These are phyloP conservation scores for Anagyrus pseudococci DNA, from an alignment of 2,888 invertebrate genomes.

Conservation along the genomic window DNA sequence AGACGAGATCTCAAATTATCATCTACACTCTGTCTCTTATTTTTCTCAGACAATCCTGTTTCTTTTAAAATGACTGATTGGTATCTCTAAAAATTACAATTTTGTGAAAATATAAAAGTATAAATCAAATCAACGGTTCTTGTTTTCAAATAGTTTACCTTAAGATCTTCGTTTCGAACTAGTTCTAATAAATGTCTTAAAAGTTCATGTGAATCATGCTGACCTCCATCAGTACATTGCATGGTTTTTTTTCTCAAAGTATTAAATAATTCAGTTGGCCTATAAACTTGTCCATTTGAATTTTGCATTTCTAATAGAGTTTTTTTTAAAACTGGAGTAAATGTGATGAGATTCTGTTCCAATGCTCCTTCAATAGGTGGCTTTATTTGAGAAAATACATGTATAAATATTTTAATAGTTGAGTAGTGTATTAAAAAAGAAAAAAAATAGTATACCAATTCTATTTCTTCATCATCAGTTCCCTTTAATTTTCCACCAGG, in stretches of 20 bases:
- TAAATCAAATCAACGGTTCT: neutral
- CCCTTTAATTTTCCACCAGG: slow-evolving; percentile 75
- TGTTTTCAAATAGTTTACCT: slow-evolving; percentile 48
- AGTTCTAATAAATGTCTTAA: slow-evolving; percentile 89
- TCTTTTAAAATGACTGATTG: slow-evolving; percentile 81
- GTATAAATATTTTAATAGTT: slow-evolving; percentile 1
- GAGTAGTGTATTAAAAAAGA: neutral
- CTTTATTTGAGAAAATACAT: slow-evolving; percentile 40
- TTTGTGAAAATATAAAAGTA: neutral
- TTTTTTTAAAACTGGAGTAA: slow-evolving; percentile 74
- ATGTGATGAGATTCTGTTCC: slow-evolving; percentile 70
- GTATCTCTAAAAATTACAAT: slow-evolving; percentile 71
- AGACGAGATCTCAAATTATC: slow-evolving; percentile 78
- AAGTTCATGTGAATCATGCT: slow-evolving; percentile 97
- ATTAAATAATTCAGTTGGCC: slow-evolving; percentile 70
- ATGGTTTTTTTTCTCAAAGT: slow-evolving; percentile 74
- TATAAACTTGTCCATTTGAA: slow-evolving; percentile 66
- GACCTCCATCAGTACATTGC: slow-evolving; percentile 91
- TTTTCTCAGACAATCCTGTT: slow-evolving; percentile 76
- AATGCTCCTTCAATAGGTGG: slow-evolving; percentile 72
- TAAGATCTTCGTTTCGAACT: slow-evolving; percentile 74
- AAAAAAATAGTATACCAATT: slow-evolving; percentile 54
- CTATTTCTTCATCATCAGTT: slow-evolving; percentile 63
- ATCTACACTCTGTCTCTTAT: slow-evolving; percentile 71
- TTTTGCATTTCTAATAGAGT: slow-evolving; percentile 75